Conservation (phyloP, 2,113 vertebrate species). For the Menidia beryllina region DNA sequence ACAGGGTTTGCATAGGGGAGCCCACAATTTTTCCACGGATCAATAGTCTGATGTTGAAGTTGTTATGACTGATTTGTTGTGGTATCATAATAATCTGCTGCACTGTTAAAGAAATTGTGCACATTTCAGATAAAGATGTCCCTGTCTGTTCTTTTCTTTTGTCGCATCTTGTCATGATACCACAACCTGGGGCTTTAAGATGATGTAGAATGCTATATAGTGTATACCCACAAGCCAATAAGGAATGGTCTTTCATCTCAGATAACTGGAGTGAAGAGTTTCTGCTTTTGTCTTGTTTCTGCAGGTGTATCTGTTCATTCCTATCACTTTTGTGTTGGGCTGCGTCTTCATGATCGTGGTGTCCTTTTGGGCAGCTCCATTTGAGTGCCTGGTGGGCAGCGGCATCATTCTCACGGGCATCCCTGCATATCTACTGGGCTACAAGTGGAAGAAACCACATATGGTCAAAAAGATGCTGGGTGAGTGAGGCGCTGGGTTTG, state of each 20-base stretch:
- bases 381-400: conserved; percentile 76
- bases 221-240: not conserved
- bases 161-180: not conserved
- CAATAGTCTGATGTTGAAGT: too few species aligned
- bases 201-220: not conserved
- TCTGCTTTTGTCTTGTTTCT: not conserved
- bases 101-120: too few species aligned
- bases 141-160: not conserved
- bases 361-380: conserved; percentile 82
- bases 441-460: conserved; percentile 82
- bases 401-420: conserved; percentile 80
- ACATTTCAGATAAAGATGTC: too few species aligned
- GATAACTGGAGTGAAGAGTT: not conserved
- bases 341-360: conserved; percentile 82
- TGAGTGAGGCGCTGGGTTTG: conserved; percentile 54
- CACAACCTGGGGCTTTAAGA: not conserved
- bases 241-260: not conserved
- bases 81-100: too few species aligned
- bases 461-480: conserved; percentile 77
- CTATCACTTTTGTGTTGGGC: conserved; percentile 76
- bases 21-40: too few species aligned
- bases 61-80: too few species aligned
- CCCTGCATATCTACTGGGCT: conserved; percentile 80
- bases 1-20: too few species aligned
- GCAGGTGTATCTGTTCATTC: conserved; percentile 75